Evolutionary conservation across 1,140 invertebrate genomes (phyloP).

Genomic region (Dendrolimus punctatus): DNA sequence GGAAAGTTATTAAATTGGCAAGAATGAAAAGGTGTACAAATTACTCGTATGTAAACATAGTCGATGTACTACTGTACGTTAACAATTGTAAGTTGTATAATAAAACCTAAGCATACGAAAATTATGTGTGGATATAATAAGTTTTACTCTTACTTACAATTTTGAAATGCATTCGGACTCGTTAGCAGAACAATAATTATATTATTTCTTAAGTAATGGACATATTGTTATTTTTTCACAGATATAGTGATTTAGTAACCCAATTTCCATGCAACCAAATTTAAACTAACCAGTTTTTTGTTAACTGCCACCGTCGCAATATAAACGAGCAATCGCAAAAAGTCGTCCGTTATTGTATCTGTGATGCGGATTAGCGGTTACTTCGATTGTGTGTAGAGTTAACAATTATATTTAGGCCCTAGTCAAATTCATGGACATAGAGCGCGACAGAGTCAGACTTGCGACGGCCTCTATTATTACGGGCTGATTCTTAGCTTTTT

Average conservation of each 20-base stretch:
- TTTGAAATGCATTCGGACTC: conserved; percentile 7
- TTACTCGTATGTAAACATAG: not conserved
- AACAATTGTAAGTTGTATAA: too few relatives aligned
- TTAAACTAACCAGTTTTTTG: conserved; percentile 29
- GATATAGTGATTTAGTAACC: conserved; percentile 20
- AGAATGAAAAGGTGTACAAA: not conserved
- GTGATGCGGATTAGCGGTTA: conserved; percentile 29
- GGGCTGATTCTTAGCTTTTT: not conserved
- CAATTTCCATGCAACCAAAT: conserved; percentile 22
- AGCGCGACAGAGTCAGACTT: too few relatives aligned
- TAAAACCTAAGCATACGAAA: too few relatives aligned
- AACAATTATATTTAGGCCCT: conserved; percentile 17
- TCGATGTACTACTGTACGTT: too few relatives aligned
- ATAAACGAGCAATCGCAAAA: conserved; percentile 31
- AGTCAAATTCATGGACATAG: too few relatives aligned
- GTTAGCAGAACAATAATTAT: conserved; percentile 13
- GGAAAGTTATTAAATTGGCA: too few relatives aligned
- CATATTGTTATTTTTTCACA: conserved; percentile 14
- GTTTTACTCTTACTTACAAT: too few relatives aligned
- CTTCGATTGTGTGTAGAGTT: conserved; percentile 27
- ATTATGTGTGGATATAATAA: too few relatives aligned
- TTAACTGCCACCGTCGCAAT: conserved; percentile 27
- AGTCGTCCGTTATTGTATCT: conserved; percentile 30
- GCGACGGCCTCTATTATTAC: not conserved
- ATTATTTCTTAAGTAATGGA: conserved; percentile 16